Percentiles rank a stretch among this genome's conserved stretches.
These are phyloP conservation scores for Chlorodrepanis virens DNA, from an alignment of 2,113 vertebrate species.

Conservation along the genomic window DNA sequence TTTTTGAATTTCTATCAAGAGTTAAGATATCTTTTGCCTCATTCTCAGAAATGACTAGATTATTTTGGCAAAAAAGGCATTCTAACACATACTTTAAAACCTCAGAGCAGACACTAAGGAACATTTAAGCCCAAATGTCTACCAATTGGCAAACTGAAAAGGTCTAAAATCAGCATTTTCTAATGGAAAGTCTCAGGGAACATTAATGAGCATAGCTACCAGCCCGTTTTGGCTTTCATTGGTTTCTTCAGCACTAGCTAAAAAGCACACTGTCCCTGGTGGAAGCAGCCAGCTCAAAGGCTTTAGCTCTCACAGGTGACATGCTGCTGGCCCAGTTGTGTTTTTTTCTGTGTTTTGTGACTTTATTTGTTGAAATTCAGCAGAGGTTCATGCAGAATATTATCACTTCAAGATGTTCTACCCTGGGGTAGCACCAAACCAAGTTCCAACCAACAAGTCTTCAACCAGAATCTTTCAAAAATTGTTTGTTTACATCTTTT, in stretches of 20 bases:
- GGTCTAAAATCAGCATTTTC: neutral
- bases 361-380: neutral
- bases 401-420: neutral
- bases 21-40: neutral
- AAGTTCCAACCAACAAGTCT: neutral
- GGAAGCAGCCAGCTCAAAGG: neutral
- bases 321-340: neutral
- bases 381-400: neutral
- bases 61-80: neutral
- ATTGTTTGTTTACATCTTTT: neutral
- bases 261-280: neutral
- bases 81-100: neutral
- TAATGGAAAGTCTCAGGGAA: neutral
- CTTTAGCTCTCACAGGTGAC: neutral
- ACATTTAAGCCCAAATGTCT: neutral
- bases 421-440: neutral
- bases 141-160: neutral
- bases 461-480: neutral
- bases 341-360: accelerated
- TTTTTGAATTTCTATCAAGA: neutral
- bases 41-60: neutral
- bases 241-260: neutral
- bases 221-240: neutral
- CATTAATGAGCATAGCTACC: neutral
- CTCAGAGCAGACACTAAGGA: neutral